Conservation (phyloP, 2,113 vertebrate genomes). For the Leptosomus discolor region DNA sequence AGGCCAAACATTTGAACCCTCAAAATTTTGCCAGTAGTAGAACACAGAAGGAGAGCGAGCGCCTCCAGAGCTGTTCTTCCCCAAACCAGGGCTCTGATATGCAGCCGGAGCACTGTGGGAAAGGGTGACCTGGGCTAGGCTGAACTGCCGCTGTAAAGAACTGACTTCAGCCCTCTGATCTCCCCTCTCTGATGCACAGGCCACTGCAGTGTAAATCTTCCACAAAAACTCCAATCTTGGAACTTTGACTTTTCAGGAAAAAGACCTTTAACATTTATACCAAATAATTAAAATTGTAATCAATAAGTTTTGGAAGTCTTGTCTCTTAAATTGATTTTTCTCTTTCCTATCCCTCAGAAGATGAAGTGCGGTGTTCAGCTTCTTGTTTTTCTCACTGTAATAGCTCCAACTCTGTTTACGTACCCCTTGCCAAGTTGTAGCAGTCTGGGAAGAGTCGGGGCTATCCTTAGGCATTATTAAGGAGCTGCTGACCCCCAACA, state of each 20-base stretch:
- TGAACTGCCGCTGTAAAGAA: background rate
- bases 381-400: background rate
- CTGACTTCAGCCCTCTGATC: background rate
- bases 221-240: background rate
- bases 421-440: background rate
- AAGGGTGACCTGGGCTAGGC: background rate
- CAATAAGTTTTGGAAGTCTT: background rate
- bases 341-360: background rate
- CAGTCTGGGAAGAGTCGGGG: accelerated
- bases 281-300: background rate
- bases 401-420: background rate
- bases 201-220: background rate
- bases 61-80: background rate
- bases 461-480: background rate
- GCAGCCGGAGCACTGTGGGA: background rate
- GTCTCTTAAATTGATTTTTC: background rate
- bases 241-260: background rate
- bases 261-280: background rate
- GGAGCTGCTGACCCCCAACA: background rate
- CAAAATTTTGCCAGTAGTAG: background rate
- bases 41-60: background rate
- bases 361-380: background rate
- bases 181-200: background rate
- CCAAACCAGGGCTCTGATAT: background rate
- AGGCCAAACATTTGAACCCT: background rate